Evolutionary conservation across 2,888 invertebrate genomes (phyloP).

Genomic region (Hipparchia semele): DNA sequence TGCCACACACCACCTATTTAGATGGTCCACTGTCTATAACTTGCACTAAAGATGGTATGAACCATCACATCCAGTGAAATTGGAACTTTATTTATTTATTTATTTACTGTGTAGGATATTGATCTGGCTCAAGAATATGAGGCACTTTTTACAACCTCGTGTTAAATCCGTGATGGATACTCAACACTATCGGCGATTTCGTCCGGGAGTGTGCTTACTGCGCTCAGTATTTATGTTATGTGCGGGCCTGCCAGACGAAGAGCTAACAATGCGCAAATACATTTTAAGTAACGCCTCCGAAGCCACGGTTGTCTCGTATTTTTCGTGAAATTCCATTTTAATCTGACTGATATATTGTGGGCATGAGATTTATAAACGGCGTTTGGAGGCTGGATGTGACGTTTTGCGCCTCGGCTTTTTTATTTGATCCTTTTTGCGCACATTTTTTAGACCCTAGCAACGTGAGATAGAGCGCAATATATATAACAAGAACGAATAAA

Average conservation of each 20-base stretch:
- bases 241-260: constrained; percentile 59
- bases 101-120: constrained; percentile 11
- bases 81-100: background rate
- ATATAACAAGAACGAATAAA: background rate
- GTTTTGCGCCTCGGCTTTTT: constrained; percentile 18
- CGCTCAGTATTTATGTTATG: constrained; percentile 74
- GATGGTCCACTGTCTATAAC: background rate
- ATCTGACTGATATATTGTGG: constrained; percentile 49
- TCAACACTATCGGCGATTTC: constrained; percentile 51
- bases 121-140: background rate
- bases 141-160: background rate
- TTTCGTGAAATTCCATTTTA: constrained; percentile 66
- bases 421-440: constrained; percentile 8
- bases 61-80: background rate
- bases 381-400: constrained; percentile 22
- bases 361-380: constrained; percentile 35
- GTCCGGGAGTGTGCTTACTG: constrained; percentile 73
- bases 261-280: constrained; percentile 74
- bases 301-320: constrained; percentile 65
- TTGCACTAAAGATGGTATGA: too few species aligned
- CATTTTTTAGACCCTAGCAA: background rate
- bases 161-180: too few species aligned
- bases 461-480: background rate
- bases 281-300: constrained; percentile 71
- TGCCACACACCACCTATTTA: background rate